Conservation (phyloP, 2,888 invertebrate species). For the Tortricodes alternella region DNA sequence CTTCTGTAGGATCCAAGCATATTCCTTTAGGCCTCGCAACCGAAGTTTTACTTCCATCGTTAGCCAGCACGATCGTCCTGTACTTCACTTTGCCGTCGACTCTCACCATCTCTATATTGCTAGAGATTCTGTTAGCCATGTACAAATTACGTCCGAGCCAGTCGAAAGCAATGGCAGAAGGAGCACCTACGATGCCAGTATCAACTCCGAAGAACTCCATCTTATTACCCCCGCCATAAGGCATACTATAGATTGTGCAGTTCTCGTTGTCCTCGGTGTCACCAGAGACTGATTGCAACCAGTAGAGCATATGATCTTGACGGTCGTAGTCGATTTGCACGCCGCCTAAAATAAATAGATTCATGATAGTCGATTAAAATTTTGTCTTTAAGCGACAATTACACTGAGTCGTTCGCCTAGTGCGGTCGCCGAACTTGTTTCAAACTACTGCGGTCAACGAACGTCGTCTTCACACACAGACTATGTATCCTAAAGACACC, state of each 20-base stretch:
- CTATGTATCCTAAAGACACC: too few relatives aligned
- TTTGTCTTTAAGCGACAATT: too few relatives aligned
- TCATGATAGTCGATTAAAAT: too few relatives aligned
- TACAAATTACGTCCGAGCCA: conserved; percentile 98
- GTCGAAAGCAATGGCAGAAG: conserved; percentile 96
- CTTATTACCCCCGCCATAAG: conserved; percentile 91
- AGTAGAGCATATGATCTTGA: conserved; percentile 91
- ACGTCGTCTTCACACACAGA: too few relatives aligned
- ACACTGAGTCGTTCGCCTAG: too few relatives aligned
- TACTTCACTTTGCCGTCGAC: conserved; percentile 93
- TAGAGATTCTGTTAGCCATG: conserved; percentile 94
- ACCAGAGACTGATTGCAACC: conserved; percentile 88
- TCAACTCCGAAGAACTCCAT: conserved; percentile 89
- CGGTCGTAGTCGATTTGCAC: conserved; percentile 96
- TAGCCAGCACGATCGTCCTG: conserved; percentile 92
- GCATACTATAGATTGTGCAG: conserved; percentile 93
- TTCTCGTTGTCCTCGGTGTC: conserved; percentile 90
- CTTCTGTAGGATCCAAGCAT: conserved; percentile 95
- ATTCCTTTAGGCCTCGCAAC: conserved; percentile 94
- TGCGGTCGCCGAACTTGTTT: too few relatives aligned
- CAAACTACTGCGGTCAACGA: too few relatives aligned
- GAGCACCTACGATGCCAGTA: conserved; percentile 94
- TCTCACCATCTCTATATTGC: conserved; percentile 94
- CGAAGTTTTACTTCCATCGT: conserved; percentile 92
- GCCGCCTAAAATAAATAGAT: conserved; percentile 87